These are phyloP conservation scores for Drosophila nigromelanica DNA, from an alignment of 1,140 invertebrate species.

Conservation along the genomic window DNA sequence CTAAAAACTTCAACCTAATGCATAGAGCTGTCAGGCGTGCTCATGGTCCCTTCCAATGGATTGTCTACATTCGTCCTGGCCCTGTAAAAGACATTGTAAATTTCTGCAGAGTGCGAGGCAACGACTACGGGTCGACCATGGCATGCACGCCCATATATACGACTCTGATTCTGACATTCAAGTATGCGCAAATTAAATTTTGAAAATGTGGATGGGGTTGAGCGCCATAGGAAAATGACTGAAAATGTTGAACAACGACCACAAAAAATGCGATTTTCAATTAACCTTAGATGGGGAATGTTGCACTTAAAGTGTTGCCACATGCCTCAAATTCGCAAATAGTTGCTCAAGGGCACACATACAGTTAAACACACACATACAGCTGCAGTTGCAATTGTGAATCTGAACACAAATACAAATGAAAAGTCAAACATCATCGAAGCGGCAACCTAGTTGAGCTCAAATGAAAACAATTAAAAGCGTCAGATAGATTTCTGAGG, in stretches of 20 bases:
- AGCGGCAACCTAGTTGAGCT: conserved; percentile 55
- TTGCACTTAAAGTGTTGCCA: conserved; percentile 26
- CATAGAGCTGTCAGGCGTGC: not conserved
- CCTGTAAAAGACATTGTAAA: conserved; percentile 39
- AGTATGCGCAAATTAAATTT: conserved; percentile 65
- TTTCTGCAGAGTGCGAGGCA: conserved; percentile 56
- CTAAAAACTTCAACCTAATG: conserved; percentile 29
- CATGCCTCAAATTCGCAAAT: not conserved
- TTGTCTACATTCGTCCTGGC: not conserved
- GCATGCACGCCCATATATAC: conserved; percentile 30
- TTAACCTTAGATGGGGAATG: conserved; percentile 27
- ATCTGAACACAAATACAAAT: conserved; percentile 4
- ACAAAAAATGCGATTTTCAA: conserved; percentile 28
- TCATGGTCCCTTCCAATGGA: not conserved
- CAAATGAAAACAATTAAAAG: conserved; percentile 72
- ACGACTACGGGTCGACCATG: conserved; percentile 34
- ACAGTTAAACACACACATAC: not conserved
- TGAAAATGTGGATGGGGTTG: not conserved
- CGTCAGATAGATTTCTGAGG: conserved; percentile 26
- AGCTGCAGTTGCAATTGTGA: not conserved
- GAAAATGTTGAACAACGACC: conserved; percentile 7
- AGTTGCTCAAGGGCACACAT: not conserved
- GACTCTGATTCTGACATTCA: conserved; percentile 14
- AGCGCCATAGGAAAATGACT: not conserved
- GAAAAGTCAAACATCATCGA: conserved; percentile 59